Percentiles rank a stretch among this genome's conserved stretches.
Conservation (phyloP, 2,888 invertebrate species). For the Ophion obscuratus region DNA sequence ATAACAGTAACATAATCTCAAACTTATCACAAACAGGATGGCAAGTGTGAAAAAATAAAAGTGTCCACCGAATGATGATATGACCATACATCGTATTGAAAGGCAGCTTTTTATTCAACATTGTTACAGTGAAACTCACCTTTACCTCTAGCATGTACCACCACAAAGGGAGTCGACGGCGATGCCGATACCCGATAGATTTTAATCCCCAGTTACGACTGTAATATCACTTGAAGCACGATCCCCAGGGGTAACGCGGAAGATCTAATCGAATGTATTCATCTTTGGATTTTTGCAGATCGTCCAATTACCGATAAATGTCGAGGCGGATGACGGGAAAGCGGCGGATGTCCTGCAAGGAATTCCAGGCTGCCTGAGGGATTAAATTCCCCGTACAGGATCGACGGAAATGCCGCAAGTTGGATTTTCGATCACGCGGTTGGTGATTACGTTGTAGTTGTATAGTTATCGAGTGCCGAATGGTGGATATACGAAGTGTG, state of each 20-base stretch:
- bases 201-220: not conserved
- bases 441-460: constrained; percentile 9
- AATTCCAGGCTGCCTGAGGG: constrained; percentile 34
- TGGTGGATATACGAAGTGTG: constrained; percentile 23
- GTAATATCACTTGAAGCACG: not conserved
- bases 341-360: constrained; percentile 13
- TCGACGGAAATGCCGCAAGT: not conserved
- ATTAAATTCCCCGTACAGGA: not conserved
- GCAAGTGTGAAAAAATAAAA: too few relatives aligned
- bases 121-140: too few relatives aligned
- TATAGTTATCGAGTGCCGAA: constrained; percentile 25
- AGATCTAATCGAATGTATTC: constrained; percentile 19
- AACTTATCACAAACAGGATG: too few relatives aligned
- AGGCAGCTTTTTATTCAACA: too few relatives aligned
- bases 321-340: constrained; percentile 38
- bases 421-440: constrained; percentile 17
- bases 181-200: too few relatives aligned
- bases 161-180: too few relatives aligned
- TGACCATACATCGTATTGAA: too few relatives aligned
- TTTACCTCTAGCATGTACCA: too few relatives aligned
- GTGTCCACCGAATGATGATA: too few relatives aligned
- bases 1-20: too few relatives aligned
- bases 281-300: constrained; percentile 65
- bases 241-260: not conserved
- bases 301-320: constrained; percentile 55